Evolutionary conservation across 1,140 invertebrate genomes (phyloP), one percentile per base, ranked within the genome.

Genomic region (Ruditapes philippinarum): DNA sequence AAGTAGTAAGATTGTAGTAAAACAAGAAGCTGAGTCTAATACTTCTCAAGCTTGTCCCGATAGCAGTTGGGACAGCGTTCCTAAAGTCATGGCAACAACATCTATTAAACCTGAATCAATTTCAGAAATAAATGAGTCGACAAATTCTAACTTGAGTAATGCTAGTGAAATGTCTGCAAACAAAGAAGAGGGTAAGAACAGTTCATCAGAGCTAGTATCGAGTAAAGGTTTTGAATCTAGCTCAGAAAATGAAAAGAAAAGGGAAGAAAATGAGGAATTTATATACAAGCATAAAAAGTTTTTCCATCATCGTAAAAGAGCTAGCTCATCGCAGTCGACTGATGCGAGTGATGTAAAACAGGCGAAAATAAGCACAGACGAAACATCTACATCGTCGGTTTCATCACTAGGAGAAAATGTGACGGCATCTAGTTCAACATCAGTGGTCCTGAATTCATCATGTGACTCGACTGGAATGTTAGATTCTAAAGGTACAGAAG

Each of bases 221-320:
- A 38, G 79, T 54, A 73, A 51, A 28, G 87, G 88, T 83, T 54
- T 76, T 45, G 91, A 92, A 70, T 81, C 85, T 31, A 80, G 33
- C 42, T 84, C 68, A 36, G 86, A 91, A 51, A 89, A 38, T 74
- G 89, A 86, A 4, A 54, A 73, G 40, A 88, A 76, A 54, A 62
- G 60, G 22, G 91, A 62, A 11, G 84, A 91, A 14, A 74, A 70
- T 49, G 49, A 93, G 38, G n/a, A n/a, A n/a, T 88, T 76, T 60
- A 85, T 90, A 28, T 94, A 94, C 81, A 92, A 93, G 49, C 94
- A 94, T 88, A 94, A 94, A 83, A 94, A 94, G 68, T 94, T 94
- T 79, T 87, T 89, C 60, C 83, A 79, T 42, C 88, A 94, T 81
- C 86, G 91, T 31, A 92, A 92, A 57, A 86, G 93, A 38, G 49